A percentile compares a stretch with the other conserved stretches of the same genome.
Evolutionary conservation across 2,888 invertebrate genomes (phyloP).

Genomic region (Sinopyrophorus schimmeli): DNA sequence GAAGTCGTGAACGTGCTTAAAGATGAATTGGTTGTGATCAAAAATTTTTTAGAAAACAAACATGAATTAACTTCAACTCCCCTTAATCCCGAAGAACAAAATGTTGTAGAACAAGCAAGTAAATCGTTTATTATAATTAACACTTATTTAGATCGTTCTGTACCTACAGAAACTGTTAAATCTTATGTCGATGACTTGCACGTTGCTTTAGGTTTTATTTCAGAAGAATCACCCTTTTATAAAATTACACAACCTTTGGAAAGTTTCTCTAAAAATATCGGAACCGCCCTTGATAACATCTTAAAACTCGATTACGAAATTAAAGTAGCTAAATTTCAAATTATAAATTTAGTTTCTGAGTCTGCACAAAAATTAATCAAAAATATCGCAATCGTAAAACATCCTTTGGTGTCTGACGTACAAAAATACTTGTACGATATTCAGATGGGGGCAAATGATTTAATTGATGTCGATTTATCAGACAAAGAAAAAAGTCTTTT

Average conservation of each 20-base stretch:
- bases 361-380: constrained; percentile 45
- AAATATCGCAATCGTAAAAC: constrained; percentile 48
- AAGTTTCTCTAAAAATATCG: constrained; percentile 3
- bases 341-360: constrained; percentile 43
- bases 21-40: too few species aligned
- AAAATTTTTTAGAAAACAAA: too few species aligned
- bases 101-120: constrained; percentile 7
- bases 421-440: constrained; percentile 48
- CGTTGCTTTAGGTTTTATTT: constrained; percentile 8
- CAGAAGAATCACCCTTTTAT: constrained; percentile 7
- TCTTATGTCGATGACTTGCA: constrained; percentile 15
- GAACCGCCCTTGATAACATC: constrained; percentile 3
- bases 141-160: constrained; percentile 1
- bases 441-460: constrained; percentile 49
- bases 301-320: constrained; percentile 36
- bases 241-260: constrained; percentile 6
- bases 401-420: constrained; percentile 40
- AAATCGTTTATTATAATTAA: constrained; percentile 5
- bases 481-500: constrained; percentile 33
- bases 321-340: constrained; percentile 40
- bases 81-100: constrained; percentile 18
- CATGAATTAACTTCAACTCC: background rate
- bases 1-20: too few species aligned
- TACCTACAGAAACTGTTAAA: constrained; percentile 15
- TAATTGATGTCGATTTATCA: constrained; percentile 43